Evolutionary conservation across 2,888 invertebrate species (phyloP), one percentile per base, ranked within the genome.

Genomic region (Macrosiphum euphorbiae): DNA sequence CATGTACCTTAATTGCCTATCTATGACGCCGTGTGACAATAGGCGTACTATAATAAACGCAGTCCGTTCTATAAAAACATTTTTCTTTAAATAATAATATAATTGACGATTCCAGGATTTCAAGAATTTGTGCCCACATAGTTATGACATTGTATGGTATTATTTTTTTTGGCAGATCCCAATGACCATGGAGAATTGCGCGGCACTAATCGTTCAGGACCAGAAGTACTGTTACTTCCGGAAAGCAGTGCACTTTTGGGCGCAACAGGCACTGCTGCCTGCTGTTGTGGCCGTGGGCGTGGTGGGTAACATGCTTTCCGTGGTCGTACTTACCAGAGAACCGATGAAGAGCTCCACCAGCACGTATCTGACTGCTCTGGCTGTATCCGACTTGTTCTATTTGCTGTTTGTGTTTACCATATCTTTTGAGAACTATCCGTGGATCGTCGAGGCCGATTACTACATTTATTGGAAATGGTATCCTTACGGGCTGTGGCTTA

Each of bases 321-420:
- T 97, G 92, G 96, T 96, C 52, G 96, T 97, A 86, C 96, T 97
- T 92, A 96, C 96, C 3, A 95, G 96, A 95, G 96, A 97, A 95
- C 96, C 97, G 91, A 98, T 98, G 97, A 96, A 97, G 95, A 97
- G 97, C 94, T 97, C 97, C 84, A 98, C 98, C 94, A 98, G 98
- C 96, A 96, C 97, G 94, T 98, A 98, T 96, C 96, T 98, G 95
- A 97, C 97, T 92, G 97, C 97, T 0, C 96, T 98, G 95, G 98
- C 98, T 88, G 96, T 97, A 94, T 97, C 97, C 94, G 98, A 98
- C 95, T 96, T 97, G 94, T 96, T 97, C 94, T 97, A 97, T 96
- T 96, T 98, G 94, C 96, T 97, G 90, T 97, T 97, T 95, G 96
- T 96, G 86, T 96, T 97, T 95, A 96, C 97, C 84, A 96, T 98